A percentile compares a stretch with the other conserved stretches of the same genome.
phyloP scores from a whole-genome alignment of 2,888 invertebrate genomes.

The Polydrusus pterygomalis region DNA sequence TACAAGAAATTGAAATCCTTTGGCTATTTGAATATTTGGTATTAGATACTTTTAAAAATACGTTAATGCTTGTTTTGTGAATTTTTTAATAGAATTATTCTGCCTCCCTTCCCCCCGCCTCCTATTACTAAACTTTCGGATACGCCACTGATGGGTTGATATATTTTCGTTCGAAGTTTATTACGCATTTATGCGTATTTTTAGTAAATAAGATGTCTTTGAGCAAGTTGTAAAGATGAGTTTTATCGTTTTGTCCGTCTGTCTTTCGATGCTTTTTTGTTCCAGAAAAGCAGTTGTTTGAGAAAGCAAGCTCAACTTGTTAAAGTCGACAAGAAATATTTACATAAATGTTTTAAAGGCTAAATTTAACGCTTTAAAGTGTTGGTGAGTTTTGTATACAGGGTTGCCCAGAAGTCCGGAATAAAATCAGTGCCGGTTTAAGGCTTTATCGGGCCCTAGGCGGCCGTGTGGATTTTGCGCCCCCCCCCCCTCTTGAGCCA shows the following conservation, averaged over 20 bases:
- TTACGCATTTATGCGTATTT: slow-evolving; percentile 29
- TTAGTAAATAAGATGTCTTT: slow-evolving; percentile 9
- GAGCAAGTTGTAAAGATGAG: slow-evolving; percentile 13
- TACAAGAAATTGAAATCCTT: no score
- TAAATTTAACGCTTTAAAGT: slow-evolving; percentile 5
- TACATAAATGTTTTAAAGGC: background rate
- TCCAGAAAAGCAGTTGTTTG: slow-evolving; percentile 3
- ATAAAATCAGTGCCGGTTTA: no score
- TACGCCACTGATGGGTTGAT: background rate
- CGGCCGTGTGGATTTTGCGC: no score
- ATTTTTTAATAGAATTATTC: no score
- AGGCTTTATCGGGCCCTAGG: no score
- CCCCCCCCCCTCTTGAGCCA: no score
- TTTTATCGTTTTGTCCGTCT: slow-evolving; percentile 19
- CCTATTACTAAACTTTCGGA: no score
- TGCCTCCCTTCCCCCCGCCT: no score
- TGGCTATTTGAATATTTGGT: no score
- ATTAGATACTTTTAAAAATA: no score
- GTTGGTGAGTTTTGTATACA: background rate
- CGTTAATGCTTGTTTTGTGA: no score
- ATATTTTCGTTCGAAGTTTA: slow-evolving; percentile 35
- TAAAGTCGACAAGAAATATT: slow-evolving; percentile 7
- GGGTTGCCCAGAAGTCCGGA: no score
- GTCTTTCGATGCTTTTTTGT: slow-evolving; percentile 15
- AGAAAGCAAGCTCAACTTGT: background rate